Evolutionary conservation across 1,140 invertebrate species (phyloP), one percentile per base, ranked within the genome.

Genomic region (Cephus cinctus): DNA sequence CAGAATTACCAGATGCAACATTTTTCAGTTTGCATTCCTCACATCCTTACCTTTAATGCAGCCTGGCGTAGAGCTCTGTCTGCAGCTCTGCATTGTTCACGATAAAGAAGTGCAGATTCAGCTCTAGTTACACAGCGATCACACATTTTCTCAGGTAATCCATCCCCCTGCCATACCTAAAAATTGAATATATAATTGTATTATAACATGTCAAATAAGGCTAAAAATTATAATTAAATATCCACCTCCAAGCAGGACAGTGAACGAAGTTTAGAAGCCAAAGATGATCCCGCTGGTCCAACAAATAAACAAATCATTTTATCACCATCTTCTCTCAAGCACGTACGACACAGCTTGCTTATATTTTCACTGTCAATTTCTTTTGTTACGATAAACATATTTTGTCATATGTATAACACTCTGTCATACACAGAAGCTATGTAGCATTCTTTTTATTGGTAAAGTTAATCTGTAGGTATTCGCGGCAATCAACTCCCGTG

Each of bases 261-360:
- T 5, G 74, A 73, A 52, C 71, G 54, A 5, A 76, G 41, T 63
- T 76, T 76, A 5, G 74, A 71, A 43, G 73, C 74, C 4, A 76
- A 63, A 12, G 74, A 76, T 8, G 74, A 75, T 6, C 67, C 68
- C 8, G 71, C 65, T 2, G 74, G 73, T 3, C 73, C 74, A 40
- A 75, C 62, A 44, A 76, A 76, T n/a, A 76, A 56, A 55, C 65
- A 76, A 42, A 75, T 56, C 73, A 76, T 76, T 59, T 75, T 75
- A 25, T 73, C 69, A n/a, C 69, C 65, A 40, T 76, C 74, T 44
- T 76, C 74, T 43, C 73, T 63, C 12, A 76, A 56, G 44, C 74
- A 75, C 1, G 73, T 76, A 5, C 74, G 66, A 36, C 74, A 75
- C 18, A 76, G 46, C 58, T 73, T 75, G 18, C 69, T 68, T 2